Evolutionary conservation across 1,140 invertebrate genomes (phyloP).

Genomic region (Augochlora pura): DNA sequence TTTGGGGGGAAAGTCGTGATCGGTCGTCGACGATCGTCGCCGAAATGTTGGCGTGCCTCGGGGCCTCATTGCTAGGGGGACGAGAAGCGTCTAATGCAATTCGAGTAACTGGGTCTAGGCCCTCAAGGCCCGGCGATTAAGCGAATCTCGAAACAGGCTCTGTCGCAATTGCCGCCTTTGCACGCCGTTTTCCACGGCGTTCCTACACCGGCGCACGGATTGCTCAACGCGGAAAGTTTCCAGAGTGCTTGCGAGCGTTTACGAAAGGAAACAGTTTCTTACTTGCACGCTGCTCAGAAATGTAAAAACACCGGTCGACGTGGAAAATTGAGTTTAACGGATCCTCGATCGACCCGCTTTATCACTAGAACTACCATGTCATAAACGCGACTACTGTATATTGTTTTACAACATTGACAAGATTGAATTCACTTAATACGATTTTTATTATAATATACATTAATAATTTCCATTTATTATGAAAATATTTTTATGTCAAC

Average conservation of each 20-base stretch:
- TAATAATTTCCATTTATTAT: too few species aligned
- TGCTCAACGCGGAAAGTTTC: slow-evolving; percentile 70
- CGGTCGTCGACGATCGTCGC: not conserved
- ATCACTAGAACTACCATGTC: too few species aligned
- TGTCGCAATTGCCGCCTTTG: slow-evolving; percentile 73
- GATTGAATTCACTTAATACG: too few species aligned
- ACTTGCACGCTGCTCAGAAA: slow-evolving; percentile 38
- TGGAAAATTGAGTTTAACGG: slow-evolving; percentile 10
- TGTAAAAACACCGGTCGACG: slow-evolving; percentile 31
- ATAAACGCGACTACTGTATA: too few species aligned
- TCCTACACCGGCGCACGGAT: slow-evolving; percentile 55
- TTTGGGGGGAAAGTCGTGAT: too few species aligned
- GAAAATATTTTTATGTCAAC: too few species aligned
- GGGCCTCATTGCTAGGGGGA: slow-evolving; percentile 21
- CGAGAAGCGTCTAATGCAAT: slow-evolving; percentile 56
- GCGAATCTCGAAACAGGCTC: slow-evolving; percentile 73
- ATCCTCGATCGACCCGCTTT: too few species aligned
- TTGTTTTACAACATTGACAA: too few species aligned
- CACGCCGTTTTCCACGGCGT: slow-evolving; percentile 65
- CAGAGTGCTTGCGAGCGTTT: slow-evolving; percentile 68
- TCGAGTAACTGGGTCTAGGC: slow-evolving; percentile 74
- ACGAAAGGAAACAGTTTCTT: slow-evolving; percentile 66
- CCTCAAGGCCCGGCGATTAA: slow-evolving; percentile 73
- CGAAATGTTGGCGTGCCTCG: not conserved
- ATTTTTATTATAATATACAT: too few species aligned